These are phyloP conservation scores for Papilio helenus DNA, from an alignment of 1,140 invertebrate species.

Conservation along the genomic window DNA sequence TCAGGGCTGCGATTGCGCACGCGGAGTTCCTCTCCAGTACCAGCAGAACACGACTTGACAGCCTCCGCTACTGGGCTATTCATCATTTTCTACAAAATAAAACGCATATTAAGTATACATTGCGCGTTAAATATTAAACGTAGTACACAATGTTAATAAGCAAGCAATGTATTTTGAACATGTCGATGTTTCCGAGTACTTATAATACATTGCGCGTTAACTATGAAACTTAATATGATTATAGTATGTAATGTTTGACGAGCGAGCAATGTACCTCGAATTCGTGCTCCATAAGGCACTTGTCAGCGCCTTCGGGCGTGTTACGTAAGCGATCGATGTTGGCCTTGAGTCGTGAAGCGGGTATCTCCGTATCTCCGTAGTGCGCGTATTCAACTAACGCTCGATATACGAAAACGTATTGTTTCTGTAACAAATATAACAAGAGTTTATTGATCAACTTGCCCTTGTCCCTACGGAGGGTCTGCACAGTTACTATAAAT, in stretches of 20 bases:
- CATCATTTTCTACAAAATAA: conserved; percentile 87
- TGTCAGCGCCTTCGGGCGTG: conserved; percentile 82
- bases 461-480: no score
- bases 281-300: conserved; percentile 91
- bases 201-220: not conserved
- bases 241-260: not conserved
- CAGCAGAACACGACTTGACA: conserved; percentile 91
- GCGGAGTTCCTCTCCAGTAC: conserved; percentile 92
- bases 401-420: conserved; percentile 98
- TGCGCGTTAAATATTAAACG: not conserved
- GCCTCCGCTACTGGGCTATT: conserved; percentile 90
- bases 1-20: conserved; percentile 93
- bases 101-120: not conserved
- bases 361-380: conserved; percentile 96
- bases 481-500: no score
- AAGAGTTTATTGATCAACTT: not conserved
- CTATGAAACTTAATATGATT: not conserved
- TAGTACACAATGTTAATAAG: not conserved
- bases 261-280: conserved; percentile 87
- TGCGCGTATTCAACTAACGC: conserved; percentile 96
- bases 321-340: conserved; percentile 88
- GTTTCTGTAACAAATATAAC: conserved; percentile 87
- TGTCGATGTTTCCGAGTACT: not conserved
- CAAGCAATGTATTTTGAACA: not conserved
- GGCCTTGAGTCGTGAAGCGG: conserved; percentile 87